Base-by-base conservation (phyloP, 2,113 vertebrate genomes). In the Cisticola juncidis region DNA sequence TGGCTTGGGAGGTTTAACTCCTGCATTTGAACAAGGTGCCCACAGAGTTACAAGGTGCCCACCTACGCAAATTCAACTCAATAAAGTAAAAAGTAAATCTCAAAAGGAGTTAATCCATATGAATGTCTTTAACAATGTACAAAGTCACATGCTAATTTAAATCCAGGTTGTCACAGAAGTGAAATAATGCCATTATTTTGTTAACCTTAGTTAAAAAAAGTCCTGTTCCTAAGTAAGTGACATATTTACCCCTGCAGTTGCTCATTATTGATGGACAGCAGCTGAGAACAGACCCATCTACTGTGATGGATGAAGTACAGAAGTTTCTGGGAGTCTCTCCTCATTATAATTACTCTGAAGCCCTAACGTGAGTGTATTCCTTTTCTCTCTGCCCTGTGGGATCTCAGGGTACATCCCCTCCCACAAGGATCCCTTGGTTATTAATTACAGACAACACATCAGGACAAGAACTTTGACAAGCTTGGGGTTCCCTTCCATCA, bases 211-310 rank as follows among this genome's bases (percentile, higher is more conserved):
- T 51, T 51, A 51, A 51, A 8, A 28, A 28, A 51, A 26, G 50
- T 48, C 66, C 66, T 90, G 28, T 79, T 93, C 74, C 66, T 85
- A 91, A 95, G 82, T 5, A 33, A 29, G 24, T 47, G 80, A 25
- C 86, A 23, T 93, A 50, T 97, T 65, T 95, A 65, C 85, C 56
- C 28, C 92, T 89, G 24, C 95, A 99, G 99, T 97, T 99, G 95
- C 98, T 99, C 94, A 99, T 99, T 94, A 98, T 99, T 81, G 99
- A 99, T 68, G 99, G 99, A 64, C 99, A 99, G 97, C 99, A 99
- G 97, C 97, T 99, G 94, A 99, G 99, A 96, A 98, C 97, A 51
- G 99, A 99, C 95, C 99, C 99, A 45, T 98, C 99, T 20, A 97
- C 98, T 38, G 98, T 99, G 94, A 99, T 99, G 99, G 99, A 99